Conservation (phyloP, 2,888 invertebrate species). For the Caradrina kadenii region DNA sequence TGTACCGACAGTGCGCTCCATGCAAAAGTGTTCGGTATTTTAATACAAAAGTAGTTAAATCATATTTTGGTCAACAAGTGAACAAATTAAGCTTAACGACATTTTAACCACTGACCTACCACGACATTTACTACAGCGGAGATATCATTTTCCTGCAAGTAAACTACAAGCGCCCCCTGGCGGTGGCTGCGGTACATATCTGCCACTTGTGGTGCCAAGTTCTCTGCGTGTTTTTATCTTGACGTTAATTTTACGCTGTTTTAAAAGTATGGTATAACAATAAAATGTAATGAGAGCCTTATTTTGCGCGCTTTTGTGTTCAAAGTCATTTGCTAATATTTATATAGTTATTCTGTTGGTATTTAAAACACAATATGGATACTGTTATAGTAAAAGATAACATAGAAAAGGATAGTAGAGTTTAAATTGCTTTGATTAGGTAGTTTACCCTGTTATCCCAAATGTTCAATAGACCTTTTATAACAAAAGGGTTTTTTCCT, state of each 20-base stretch:
- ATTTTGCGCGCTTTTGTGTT: slow-evolving; percentile 27
- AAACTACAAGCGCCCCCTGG: slow-evolving; percentile 33
- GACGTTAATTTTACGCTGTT: slow-evolving; percentile 45
- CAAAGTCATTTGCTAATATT: slow-evolving; percentile 3
- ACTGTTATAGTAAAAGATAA: slow-evolving; percentile 5
- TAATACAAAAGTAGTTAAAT: too few species aligned
- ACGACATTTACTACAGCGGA: background rate
- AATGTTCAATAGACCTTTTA: too few species aligned
- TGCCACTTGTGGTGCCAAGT: slow-evolving; percentile 59
- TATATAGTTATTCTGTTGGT: slow-evolving; percentile 8
- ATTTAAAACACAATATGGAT: slow-evolving; percentile 11
- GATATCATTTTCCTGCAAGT: background rate
- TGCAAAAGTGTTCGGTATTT: too few species aligned
- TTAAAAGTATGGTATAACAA: slow-evolving; percentile 43
- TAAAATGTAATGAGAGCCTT: slow-evolving; percentile 48
- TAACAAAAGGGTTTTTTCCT: background rate
- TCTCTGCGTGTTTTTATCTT: slow-evolving; percentile 43
- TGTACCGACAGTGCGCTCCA: too few species aligned
- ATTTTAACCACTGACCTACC: too few species aligned
- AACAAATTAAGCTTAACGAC: too few species aligned
- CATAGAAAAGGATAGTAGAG: background rate
- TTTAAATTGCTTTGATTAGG: background rate
- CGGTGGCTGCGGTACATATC: slow-evolving; percentile 10
- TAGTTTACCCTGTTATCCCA: background rate
- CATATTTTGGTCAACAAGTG: too few species aligned